These are phyloP conservation scores for Caenorhabditis sp. DNA, from an alignment of 2,888 invertebrate species.

Conservation along the genomic window DNA sequence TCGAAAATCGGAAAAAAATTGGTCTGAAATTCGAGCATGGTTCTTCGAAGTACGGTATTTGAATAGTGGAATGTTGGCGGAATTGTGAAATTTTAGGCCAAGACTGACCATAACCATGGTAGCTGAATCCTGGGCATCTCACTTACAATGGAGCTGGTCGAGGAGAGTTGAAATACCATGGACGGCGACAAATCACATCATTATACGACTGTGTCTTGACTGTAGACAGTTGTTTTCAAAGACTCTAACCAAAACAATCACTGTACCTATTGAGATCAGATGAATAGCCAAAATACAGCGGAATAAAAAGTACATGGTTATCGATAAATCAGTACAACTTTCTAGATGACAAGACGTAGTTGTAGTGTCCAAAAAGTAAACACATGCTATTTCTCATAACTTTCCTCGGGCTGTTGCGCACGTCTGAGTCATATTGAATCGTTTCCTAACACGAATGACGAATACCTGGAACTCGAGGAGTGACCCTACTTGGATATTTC, in stretches of 20 bases:
- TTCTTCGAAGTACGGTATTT: too few relatives aligned
- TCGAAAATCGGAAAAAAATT: too few relatives aligned
- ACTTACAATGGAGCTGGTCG: slow-evolving; percentile 62
- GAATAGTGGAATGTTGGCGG: too few relatives aligned
- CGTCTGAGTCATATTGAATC: slow-evolving; percentile 46
- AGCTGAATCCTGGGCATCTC: too few relatives aligned
- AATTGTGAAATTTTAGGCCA: background rate
- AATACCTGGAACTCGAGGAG: slow-evolving; percentile 9
- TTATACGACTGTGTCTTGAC: slow-evolving; percentile 61
- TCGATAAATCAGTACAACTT: slow-evolving; percentile 42
- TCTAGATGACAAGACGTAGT: slow-evolving; percentile 25
- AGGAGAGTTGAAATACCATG: slow-evolving; percentile 63
- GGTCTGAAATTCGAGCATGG: too few relatives aligned
- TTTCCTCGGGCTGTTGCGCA: slow-evolving; percentile 53
- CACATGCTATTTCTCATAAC: slow-evolving; percentile 47
- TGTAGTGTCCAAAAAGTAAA: slow-evolving; percentile 53
- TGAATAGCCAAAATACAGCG: background rate
- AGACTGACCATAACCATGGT: too few relatives aligned
- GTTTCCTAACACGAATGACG: slow-evolving; percentile 18
- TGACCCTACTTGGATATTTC: background rate
- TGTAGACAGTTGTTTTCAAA: background rate
- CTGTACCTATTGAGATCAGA: slow-evolving; percentile 18
- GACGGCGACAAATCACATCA: slow-evolving; percentile 62
- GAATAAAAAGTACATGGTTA: slow-evolving; percentile 25
- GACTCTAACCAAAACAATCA: background rate